phyloP scores from a whole-genome alignment of 1,140 invertebrate genomes.

The Drosophila lini region DNA sequence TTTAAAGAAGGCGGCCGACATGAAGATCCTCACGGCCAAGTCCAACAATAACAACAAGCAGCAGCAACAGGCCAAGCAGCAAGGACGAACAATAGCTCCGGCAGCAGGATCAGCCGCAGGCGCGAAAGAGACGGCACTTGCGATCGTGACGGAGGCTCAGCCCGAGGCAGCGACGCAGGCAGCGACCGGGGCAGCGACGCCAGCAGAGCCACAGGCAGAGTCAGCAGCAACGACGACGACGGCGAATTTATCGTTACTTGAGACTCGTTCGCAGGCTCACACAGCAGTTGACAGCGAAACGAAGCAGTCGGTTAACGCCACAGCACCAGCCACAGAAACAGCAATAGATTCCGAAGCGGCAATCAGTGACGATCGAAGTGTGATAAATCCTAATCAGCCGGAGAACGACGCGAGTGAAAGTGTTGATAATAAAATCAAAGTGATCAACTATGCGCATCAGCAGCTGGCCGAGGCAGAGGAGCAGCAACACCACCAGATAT shows the following conservation, averaged over 20 bases:
- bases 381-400: conserved; percentile 68
- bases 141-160: conserved; percentile 36
- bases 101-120: conserved; percentile 51
- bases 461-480: conserved; percentile 48
- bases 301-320: conserved; percentile 73
- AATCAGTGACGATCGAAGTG: conserved; percentile 44
- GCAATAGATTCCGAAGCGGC: conserved; percentile 12
- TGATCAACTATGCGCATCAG: conserved; percentile 77
- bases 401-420: conserved; percentile 70
- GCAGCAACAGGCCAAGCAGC: conserved; percentile 32
- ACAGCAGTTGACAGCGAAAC: conserved; percentile 82
- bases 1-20: conserved; percentile 71
- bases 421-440: conserved; percentile 76
- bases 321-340: conserved; percentile 32
- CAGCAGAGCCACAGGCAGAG: conserved; percentile 12
- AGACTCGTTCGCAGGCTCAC: conserved; percentile 68
- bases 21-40: conserved; percentile 72
- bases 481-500: conserved; percentile 50
- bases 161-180: conserved; percentile 21
- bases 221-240: conserved; percentile 35
- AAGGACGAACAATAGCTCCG: conserved; percentile 41
- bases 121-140: conserved; percentile 63
- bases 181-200: conserved; percentile 41
- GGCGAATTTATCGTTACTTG: conserved; percentile 78
- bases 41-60: conserved; percentile 61